These are phyloP conservation scores for Myopa tessellatipennis DNA, from an alignment of 2,888 invertebrate genomes.

Conservation along the genomic window DNA sequence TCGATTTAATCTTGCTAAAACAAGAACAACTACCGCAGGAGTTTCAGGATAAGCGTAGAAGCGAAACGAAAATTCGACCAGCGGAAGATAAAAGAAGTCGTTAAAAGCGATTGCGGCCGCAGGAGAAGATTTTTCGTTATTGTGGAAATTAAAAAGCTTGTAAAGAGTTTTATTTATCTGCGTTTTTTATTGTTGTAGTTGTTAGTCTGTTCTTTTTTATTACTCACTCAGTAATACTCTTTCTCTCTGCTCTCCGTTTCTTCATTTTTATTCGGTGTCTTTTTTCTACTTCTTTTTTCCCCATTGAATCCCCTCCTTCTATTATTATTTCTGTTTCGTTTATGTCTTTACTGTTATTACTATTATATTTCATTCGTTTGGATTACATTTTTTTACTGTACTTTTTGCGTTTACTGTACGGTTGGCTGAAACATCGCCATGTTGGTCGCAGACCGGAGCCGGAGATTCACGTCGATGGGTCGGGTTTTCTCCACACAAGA, in stretches of 20 bases:
- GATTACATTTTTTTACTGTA: too few relatives aligned
- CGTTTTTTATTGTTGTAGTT: neutral
- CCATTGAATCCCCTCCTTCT: too few relatives aligned
- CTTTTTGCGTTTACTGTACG: too few relatives aligned
- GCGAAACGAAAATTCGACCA: neutral
- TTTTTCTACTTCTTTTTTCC: neutral
- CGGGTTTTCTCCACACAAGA: too few relatives aligned
- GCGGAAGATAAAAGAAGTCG: neutral
- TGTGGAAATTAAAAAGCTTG: conserved; percentile 26
- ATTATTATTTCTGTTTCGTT: neutral
- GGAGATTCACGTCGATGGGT: too few relatives aligned
- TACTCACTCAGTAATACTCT: neutral
- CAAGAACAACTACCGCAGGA: too few relatives aligned
- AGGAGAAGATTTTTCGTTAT: neutral
- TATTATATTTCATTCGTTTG: too few relatives aligned
- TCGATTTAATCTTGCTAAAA: neutral
- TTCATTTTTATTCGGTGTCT: neutral
- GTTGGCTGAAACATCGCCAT: too few relatives aligned
- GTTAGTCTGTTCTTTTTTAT: neutral
- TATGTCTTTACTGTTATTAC: too few relatives aligned
- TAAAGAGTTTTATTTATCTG: conserved; percentile 11
- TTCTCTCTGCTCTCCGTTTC: neutral
- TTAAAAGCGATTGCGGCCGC: neutral
- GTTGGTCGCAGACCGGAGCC: too few relatives aligned
- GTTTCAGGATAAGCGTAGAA: neutral